A percentile compares a stretch with the other conserved stretches of the same genome.
phyloP scores from a whole-genome alignment of 2,797 vertebrate genomes.

The Ctenochaetus hawaiiensis region DNA sequence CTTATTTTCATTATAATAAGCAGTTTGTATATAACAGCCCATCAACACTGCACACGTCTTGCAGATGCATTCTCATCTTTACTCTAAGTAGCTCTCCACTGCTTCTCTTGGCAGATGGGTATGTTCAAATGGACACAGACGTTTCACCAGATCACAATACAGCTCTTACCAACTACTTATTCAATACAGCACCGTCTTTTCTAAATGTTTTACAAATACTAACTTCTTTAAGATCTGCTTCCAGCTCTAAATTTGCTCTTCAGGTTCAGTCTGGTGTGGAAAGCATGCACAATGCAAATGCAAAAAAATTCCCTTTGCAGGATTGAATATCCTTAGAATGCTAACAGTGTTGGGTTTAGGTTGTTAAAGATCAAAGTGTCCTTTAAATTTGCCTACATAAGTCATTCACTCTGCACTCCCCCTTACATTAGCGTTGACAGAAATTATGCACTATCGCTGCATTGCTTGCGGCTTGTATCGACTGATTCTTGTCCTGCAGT shows the following conservation, averaged over 20 bases:
- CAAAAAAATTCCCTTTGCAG: neutral
- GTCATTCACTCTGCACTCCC: no score
- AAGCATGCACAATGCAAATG: no score
- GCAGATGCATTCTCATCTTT: slow-evolving; percentile 5
- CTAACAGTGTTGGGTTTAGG: no score
- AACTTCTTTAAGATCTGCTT: neutral
- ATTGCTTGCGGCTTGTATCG: no score
- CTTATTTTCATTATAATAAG: slow-evolving; percentile 24
- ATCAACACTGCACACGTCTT: slow-evolving; percentile 6
- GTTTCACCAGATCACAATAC: neutral
- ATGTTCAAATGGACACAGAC: slow-evolving; percentile 19
- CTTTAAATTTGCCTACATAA: no score
- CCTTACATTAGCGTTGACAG: no score
- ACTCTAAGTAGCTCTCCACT: slow-evolving; percentile 8
- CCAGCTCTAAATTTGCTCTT: neutral
- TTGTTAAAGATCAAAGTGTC: no score
- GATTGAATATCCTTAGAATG: neutral
- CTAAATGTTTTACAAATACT: neutral
- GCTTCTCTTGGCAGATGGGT: slow-evolving; percentile 18
- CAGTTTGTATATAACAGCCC: slow-evolving; percentile 14
- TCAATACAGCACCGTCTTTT: neutral
- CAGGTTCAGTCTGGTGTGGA: neutral
- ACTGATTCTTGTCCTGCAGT: no score
- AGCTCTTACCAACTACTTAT: neutral
- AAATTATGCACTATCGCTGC: no score